Evolutionary conservation across 2,888 invertebrate species (phyloP).

Genomic region (Timema cristinae): DNA sequence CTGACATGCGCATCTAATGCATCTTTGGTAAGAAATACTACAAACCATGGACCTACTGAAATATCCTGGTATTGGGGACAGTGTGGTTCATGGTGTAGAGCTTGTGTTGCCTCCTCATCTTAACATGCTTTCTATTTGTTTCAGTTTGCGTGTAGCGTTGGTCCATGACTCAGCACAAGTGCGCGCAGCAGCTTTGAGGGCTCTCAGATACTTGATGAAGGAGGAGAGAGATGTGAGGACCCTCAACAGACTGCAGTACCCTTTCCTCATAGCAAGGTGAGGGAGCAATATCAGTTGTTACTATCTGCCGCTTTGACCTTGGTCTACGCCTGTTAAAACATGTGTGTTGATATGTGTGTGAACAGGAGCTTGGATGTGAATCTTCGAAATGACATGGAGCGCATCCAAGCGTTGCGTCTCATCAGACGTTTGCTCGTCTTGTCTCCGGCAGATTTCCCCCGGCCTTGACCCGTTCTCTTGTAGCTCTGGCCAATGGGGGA

Average conservation of each 20-base stretch:
- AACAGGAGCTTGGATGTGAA: slow-evolving; percentile 81
- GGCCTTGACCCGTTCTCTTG: slow-evolving; percentile 72
- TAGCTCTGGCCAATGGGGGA: slow-evolving; percentile 77
- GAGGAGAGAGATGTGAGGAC: slow-evolving; percentile 72
- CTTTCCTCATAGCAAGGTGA: slow-evolving; percentile 74
- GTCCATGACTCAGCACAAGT: slow-evolving; percentile 86
- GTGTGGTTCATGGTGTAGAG: too few species aligned
- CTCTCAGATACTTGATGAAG: slow-evolving; percentile 77
- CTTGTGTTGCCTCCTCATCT: neutral
- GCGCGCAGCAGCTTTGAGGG: slow-evolving; percentile 82
- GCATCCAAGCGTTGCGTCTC: slow-evolving; percentile 85
- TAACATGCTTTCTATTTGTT: slow-evolving; percentile 37
- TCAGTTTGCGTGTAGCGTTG: slow-evolving; percentile 78
- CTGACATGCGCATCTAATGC: too few species aligned
- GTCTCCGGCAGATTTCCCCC: slow-evolving; percentile 65
- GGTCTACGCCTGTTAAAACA: too few species aligned
- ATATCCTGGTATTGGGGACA: too few species aligned
- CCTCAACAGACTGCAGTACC: slow-evolving; percentile 77
- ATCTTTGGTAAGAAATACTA: too few species aligned
- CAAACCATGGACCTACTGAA: too few species aligned
- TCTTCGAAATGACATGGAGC: slow-evolving; percentile 74
- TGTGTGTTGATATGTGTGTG: slow-evolving; percentile 29
- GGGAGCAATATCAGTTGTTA: too few species aligned
- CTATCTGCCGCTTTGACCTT: too few species aligned
- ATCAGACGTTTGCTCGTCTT: slow-evolving; percentile 65